Conservation (phyloP, 2,888 invertebrate genomes). For the Troides aeacus region DNA sequence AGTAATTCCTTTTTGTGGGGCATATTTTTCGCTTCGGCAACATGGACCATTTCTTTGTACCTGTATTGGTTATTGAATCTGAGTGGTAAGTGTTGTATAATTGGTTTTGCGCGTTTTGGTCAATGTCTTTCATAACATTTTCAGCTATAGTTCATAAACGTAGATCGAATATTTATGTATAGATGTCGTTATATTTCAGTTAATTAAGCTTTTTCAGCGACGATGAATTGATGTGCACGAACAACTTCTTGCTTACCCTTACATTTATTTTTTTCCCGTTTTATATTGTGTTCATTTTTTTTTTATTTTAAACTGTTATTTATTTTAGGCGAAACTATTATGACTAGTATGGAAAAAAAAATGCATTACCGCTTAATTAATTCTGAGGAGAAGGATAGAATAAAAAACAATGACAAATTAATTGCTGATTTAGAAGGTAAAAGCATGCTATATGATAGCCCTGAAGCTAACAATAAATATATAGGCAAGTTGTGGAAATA, state of each 20-base stretch:
- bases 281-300: neutral
- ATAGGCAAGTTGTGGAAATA: slow-evolving; percentile 61
- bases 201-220: slow-evolving; percentile 11
- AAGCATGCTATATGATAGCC: slow-evolving; percentile 57
- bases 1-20: slow-evolving; percentile 86
- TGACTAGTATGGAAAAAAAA: slow-evolving; percentile 49
- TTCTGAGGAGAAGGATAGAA: slow-evolving; percentile 56
- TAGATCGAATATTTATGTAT: slow-evolving; percentile 3
- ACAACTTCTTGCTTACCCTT: neutral
- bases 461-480: slow-evolving; percentile 48
- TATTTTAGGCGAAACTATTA: slow-evolving; percentile 57
- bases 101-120: neutral
- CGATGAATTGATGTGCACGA: neutral
- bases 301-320: slow-evolving; percentile 3
- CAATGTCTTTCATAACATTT: neutral
- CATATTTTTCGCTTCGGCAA: slow-evolving; percentile 85
- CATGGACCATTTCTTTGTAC: slow-evolving; percentile 87
- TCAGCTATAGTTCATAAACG: neutral
- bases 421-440: slow-evolving; percentile 69
- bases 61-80: slow-evolving; percentile 83
- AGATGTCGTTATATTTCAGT: slow-evolving; percentile 5
- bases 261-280: neutral
- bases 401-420: slow-evolving; percentile 72
- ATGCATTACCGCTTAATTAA: slow-evolving; percentile 57
- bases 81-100: slow-evolving; percentile 60